Percentiles rank a stretch among this genome's conserved stretches.
Evolutionary conservation across 2,888 invertebrate genomes (phyloP).

Genomic region (Xylota segnis): DNA sequence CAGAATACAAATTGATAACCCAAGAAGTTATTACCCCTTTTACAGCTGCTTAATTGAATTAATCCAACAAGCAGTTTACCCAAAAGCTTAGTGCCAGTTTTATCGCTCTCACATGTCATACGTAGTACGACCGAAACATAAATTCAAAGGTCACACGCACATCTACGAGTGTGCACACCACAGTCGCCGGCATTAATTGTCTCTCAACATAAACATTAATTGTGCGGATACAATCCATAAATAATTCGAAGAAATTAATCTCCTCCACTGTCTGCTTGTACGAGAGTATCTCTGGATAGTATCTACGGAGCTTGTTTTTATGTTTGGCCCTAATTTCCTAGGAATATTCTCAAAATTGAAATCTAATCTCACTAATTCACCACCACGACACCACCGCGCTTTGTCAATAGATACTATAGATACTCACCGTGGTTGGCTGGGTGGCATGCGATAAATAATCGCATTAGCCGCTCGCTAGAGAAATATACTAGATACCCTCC

Average conservation of each 20-base stretch:
- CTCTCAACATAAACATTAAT: slow-evolving; percentile 61
- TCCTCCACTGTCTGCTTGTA: slow-evolving; percentile 13
- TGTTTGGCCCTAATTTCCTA: slow-evolving; percentile 37
- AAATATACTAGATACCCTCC: slow-evolving; percentile 10
- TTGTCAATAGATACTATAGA: slow-evolving; percentile 47
- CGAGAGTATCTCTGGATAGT: slow-evolving; percentile 5
- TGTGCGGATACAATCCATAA: slow-evolving; percentile 56
- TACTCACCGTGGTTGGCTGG: slow-evolving; percentile 24
- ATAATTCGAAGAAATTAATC: slow-evolving; percentile 40
- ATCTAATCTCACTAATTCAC: slow-evolving; percentile 55
- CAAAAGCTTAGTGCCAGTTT: slow-evolving; percentile 42
- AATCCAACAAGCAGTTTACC: slow-evolving; percentile 55
- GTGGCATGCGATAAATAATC: slow-evolving; percentile 69
- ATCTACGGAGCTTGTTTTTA: background rate
- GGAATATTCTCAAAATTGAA: slow-evolving; percentile 62
- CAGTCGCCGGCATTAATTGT: slow-evolving; percentile 29
- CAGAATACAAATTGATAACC: slow-evolving; percentile 19
- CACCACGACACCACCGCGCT: slow-evolving; percentile 13
- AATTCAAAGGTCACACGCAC: slow-evolving; percentile 57
- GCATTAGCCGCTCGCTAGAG: slow-evolving; percentile 35
- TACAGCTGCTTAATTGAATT: slow-evolving; percentile 56
- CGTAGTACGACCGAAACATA: slow-evolving; percentile 23
- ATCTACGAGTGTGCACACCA: too few relatives aligned
- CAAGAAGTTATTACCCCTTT: slow-evolving; percentile 48
- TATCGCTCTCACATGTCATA: slow-evolving; percentile 58